Evolutionary conservation across 2,888 invertebrate genomes (phyloP), one percentile per base, ranked within the genome.

Genomic region (Drosophila tripunctata): DNA sequence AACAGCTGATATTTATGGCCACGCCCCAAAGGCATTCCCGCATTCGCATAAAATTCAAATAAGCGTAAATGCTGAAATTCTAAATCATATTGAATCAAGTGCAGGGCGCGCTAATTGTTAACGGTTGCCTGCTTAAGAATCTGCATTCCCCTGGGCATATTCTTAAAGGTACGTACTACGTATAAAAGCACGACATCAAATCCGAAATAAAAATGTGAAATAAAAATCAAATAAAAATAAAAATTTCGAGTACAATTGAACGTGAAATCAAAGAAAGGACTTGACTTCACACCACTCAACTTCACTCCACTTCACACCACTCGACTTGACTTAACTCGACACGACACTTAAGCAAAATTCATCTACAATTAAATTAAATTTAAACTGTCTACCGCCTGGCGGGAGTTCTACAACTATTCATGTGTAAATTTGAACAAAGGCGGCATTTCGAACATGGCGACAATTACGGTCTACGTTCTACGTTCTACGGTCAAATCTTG

Each of bases 331-430:
- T 22, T 8, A 10, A 56, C 36, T 43, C 24, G 22, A 52, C 38
- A 15, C 40, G 45, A 19, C 40, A 38, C 44, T 58, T 36, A 44
- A 48, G 51, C 66, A 74, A 67, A 78, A 81, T 71, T 78, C 67
- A 65, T 38, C 64, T 56, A 68, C 83, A 83, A 87, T 83, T 87
- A 83, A 83, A 83, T 83, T 74, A 83, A 83, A 87, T 86, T 78
- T 86, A 74, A 71, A 68, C 71, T 58, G 71, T 17, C 43, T 44
- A n/a, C 12, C 4, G 40, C 50, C 17, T 14, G 15, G 41, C 51
- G 30, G 63, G 64, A 21, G 58, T 31, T 51, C 52, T 35, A 51
- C 67, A 83, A 86, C 88, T 83, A 83, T 87, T 83, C 88, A 83
- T 86, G 88, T 85, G 82, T 87, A 83, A 83, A 87, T 74, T 87